Base-by-base conservation (phyloP, 2,888 invertebrate genomes). In the Scelioninae gen. 1 region DNA sequence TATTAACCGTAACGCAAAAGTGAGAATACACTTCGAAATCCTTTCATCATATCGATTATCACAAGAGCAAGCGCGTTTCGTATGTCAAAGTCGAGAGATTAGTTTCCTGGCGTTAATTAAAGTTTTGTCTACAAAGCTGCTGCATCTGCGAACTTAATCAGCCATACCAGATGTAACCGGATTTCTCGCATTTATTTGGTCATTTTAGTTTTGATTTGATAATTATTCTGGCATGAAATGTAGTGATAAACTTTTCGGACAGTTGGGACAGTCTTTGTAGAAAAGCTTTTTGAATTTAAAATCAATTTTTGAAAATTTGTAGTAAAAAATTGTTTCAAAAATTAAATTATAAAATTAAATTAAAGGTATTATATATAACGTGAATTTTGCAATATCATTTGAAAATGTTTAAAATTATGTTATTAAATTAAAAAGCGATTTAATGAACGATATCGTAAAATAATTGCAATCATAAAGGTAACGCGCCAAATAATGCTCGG, bases 41-140 rank as follows among this genome's bases (percentile, higher is more conserved):
- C 55, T 66, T 51, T 51, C 51, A 60, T 60, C 16, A 16, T 76
- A 76, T 76, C 60, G 76, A 76, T 76, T 76, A 62, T 60, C 38
- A 45, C 47, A 53, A 56, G 56, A 65, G 65, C 75, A 49, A 51
- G 60, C 76, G 76, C 68, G 68, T 51, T 75, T 65, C 65, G 65
- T 75, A 56, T 56, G 75, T 65, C 75, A 47, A 65, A 75, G 29
- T 38, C 45, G 56, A 43, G 45, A 75, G 75, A 75, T 65, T 55
- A 47, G 63, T 65, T 75, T 75, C 53, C 65, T 65, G 75, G 16
- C 15, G 75, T 75, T 65, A 65, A 65, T 65, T 63, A 51, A 63
- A 62, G 53, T 74, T 71, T 71, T 55, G 53, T 74, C 45, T n/a
- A 45, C 74, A 74, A 74, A 63, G 63, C 62, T 29, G 29, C 29